Percentiles rank a stretch among this genome's conserved stretches.
Conservation (phyloP, 2,113 vertebrate species). For the Lophotis ruficrista region DNA sequence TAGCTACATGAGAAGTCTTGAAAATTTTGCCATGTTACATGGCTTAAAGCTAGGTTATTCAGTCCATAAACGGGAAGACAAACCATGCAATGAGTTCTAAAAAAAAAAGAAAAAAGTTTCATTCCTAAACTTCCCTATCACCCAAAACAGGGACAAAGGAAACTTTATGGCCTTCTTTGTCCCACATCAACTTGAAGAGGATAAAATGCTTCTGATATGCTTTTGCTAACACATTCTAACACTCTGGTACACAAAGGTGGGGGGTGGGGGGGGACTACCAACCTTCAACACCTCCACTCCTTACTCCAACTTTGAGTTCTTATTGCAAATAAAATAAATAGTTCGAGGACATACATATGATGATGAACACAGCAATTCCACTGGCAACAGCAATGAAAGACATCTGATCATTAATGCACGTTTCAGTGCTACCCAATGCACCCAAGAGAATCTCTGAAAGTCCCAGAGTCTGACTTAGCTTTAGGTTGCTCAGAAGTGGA, state of each 20-base stretch:
- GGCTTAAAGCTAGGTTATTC: background rate
- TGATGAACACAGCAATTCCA: background rate
- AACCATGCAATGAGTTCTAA: background rate
- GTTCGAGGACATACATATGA: background rate
- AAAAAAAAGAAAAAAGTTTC: background rate
- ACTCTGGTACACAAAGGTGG: background rate
- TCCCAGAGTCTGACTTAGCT: background rate
- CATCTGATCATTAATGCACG: background rate
- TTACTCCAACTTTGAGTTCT: background rate
- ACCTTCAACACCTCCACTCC: background rate
- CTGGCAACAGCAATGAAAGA: background rate
- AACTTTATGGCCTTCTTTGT: background rate
- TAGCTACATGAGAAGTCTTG: background rate
- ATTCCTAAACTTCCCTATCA: background rate
- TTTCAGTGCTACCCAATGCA: background rate
- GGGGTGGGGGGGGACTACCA: rapidly evolving
- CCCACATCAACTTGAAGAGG: background rate
- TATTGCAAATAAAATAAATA: background rate
- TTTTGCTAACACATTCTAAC: background rate
- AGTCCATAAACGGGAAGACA: background rate
- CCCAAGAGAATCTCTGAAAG: background rate
- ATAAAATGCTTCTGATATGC: background rate
- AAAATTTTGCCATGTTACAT: background rate
- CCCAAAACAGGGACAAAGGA: background rate
- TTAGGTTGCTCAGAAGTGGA: background rate